Evolutionary conservation across 2,888 invertebrate species (phyloP).

Genomic region (Orthosia cruda): DNA sequence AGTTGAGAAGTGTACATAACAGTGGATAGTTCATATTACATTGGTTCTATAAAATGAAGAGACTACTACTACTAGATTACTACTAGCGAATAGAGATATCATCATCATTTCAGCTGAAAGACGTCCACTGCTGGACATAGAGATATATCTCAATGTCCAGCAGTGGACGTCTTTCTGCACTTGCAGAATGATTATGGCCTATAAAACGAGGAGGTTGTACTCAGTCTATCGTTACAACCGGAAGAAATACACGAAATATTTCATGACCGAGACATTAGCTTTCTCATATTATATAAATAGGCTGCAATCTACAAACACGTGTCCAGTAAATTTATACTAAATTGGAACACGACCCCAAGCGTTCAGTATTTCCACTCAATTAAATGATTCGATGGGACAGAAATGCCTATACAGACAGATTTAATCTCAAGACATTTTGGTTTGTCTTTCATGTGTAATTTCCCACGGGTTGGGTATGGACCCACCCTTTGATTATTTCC

Average conservation of each 20-base stretch:
- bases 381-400: constrained; percentile 86
- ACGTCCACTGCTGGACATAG: no score
- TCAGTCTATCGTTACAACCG: background rate
- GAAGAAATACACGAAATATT: constrained; percentile 34
- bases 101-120: no score
- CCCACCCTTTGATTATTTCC: constrained; percentile 77
- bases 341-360: constrained; percentile 77
- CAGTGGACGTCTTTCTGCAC: no score
- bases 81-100: no score
- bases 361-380: constrained; percentile 85
- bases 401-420: constrained; percentile 83
- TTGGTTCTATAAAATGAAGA: no score
- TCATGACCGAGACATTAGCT: constrained; percentile 54
- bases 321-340: constrained; percentile 76
- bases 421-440: constrained; percentile 86
- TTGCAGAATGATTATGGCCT: no score
- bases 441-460: constrained; percentile 85
- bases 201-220: no score
- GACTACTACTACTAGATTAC: no score
- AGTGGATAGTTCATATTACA: no score
- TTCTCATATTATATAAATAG: constrained; percentile 61
- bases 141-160: no score
- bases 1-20: background rate
- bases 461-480: constrained; percentile 75
- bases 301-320: constrained; percentile 70